Conservation (phyloP, 2,797 vertebrate genomes). For the Anguilla anguilla region DNA sequence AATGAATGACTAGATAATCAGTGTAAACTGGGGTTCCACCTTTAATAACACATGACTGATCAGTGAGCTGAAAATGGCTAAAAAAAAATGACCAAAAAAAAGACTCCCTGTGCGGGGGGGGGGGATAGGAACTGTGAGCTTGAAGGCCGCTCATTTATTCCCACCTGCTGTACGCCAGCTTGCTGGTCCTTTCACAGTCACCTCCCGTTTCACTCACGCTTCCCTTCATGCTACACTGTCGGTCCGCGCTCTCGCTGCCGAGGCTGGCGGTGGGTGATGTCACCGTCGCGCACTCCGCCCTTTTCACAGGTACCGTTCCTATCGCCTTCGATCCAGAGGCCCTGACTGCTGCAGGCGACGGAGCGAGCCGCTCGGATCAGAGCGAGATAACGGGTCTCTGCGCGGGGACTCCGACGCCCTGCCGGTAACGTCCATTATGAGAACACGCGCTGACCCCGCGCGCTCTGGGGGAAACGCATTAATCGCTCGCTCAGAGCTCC, state of each 20-base stretch:
- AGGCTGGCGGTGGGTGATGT: background rate
- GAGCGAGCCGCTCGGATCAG: background rate
- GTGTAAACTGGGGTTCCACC: background rate
- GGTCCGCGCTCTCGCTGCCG: too few species aligned
- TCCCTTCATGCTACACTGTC: background rate
- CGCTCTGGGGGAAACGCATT: background rate
- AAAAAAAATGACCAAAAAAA: background rate
- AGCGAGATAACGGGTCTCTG: background rate
- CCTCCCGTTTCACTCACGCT: background rate
- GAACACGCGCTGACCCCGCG: background rate
- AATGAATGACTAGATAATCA: background rate
- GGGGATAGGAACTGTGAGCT: background rate
- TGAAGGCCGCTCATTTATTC: background rate
- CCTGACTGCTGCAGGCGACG: background rate
- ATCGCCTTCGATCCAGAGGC: background rate
- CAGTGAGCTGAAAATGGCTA: background rate
- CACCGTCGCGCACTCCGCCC: background rate
- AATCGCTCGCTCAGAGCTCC: background rate
- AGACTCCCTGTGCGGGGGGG: background rate
- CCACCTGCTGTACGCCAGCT: background rate
- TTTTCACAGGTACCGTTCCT: background rate
- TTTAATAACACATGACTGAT: background rate
- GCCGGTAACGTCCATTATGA: background rate
- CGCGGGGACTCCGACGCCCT: background rate
- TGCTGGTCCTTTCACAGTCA: background rate